phyloP scores from a whole-genome alignment of 2,797 vertebrate genomes.

The Iguana delicatissima region DNA sequence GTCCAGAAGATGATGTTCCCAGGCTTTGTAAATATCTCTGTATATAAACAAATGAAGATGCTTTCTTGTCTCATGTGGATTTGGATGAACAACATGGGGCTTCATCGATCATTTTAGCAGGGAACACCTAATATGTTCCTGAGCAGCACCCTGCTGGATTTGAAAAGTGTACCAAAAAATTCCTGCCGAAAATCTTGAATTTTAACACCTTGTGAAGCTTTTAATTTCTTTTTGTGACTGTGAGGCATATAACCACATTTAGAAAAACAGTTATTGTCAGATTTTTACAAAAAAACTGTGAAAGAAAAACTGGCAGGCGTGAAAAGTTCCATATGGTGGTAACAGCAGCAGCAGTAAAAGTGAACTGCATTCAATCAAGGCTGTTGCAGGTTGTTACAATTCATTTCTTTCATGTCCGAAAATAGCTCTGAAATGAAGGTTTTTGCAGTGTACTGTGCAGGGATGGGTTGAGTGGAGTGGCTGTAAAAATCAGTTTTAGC shows the following conservation, averaged over 20 bases:
- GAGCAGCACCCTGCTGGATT: background rate
- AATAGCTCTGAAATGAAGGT: conserved; percentile 32
- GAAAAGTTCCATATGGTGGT: conserved; percentile 35
- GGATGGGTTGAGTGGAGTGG: background rate
- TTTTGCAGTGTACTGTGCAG: fast-evolving
- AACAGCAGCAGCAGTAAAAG: conserved; percentile 26
- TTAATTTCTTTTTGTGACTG: background rate
- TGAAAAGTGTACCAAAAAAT: background rate
- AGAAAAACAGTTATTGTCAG: conserved; percentile 42
- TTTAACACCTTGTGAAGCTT: background rate
- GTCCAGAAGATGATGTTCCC: too few species aligned
- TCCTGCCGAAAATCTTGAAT: conserved; percentile 25
- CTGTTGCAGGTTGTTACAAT: conserved; percentile 39
- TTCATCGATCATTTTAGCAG: background rate
- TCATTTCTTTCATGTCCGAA: conserved; percentile 56
- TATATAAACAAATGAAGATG: background rate
- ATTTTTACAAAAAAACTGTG: background rate
- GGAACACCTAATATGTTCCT: background rate
- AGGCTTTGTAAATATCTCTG: background rate
- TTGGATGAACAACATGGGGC: background rate
- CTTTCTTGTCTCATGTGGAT: background rate
- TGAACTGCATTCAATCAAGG: conserved; percentile 53
- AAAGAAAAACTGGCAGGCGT: conserved; percentile 45
- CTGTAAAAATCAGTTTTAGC: fast-evolving
- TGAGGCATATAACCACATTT: conserved; percentile 25